Evolutionary conservation across 2,113 vertebrate genomes (phyloP), one percentile per base, ranked within the genome.

Genomic region (Cichladusa arquata): DNA sequence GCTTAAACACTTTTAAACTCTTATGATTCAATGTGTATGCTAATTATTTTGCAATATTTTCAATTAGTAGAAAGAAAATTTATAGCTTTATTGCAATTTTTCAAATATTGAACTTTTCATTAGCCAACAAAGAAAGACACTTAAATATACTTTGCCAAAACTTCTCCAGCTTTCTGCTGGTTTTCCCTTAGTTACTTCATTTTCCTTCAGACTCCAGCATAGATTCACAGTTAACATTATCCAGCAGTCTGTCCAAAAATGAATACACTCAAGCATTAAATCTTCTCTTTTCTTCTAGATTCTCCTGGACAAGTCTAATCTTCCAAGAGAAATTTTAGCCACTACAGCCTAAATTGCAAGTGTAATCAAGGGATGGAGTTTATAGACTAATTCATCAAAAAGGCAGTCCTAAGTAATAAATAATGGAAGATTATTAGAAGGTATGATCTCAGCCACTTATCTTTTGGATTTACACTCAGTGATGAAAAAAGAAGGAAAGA

Each of bases 371-470:
- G 15, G 54, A 88, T 81, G 20, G 16, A 81, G n/a, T 24, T 65
- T 82, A 88, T 54, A 86, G 66, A 70, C 12, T 62, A 88, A 93
- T 83, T 77, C 2, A 86, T 72, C 66, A 92, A 87, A 73, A 81
- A 65, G 28, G 45, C 45, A 72, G 29, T 47, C 66, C 53, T 81
- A 91, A 90, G 62, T 80, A 95, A 94, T 87, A 91, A 92, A 92
- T 91, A 85, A 58, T 65, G 6, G n/a, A 61, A 92, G 77, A 87
- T 85, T 89, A 76, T 87, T 92, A 82, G 84, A 90, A 92, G 70
- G 57, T 67, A 93, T 94, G 87, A 86, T 95, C 81, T 94, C 91
- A 94, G 44, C 25, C 84, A 91, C 87, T 94, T 92, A 87, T 82
- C 81, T 92, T 94, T 91, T 77, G 70, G 26, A 92, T 91, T 92